A percentile compares a stretch with the other conserved stretches of the same genome.
Conservation (phyloP, 2,113 vertebrate genomes). For the Tetrax tetrax region DNA sequence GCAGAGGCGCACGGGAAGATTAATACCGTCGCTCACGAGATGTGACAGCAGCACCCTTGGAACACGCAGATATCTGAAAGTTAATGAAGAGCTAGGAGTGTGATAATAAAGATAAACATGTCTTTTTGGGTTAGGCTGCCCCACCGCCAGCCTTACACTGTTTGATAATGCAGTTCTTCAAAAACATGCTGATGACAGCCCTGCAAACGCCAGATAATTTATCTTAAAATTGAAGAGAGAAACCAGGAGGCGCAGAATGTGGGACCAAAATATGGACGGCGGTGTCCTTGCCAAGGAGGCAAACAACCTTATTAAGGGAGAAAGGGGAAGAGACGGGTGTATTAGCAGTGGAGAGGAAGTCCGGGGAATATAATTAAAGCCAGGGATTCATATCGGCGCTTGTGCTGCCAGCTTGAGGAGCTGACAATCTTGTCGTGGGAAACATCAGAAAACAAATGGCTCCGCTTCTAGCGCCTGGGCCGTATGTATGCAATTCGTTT, state of each 20-base stretch:
- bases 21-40: constrained; percentile 38
- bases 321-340: neutral
- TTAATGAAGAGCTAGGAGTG: constrained; percentile 60
- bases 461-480: neutral
- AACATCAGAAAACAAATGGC: neutral
- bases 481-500: neutral
- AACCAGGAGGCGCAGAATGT: neutral
- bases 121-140: constrained; percentile 19
- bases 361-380: neutral
- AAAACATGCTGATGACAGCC: constrained; percentile 17
- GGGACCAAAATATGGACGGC: neutral
- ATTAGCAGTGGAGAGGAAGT: neutral
- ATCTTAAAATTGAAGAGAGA: neutral
- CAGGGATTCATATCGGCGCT: neutral
- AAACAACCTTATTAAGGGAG: neutral
- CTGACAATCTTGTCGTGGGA: neutral
- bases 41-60: constrained; percentile 62
- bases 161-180: neutral
- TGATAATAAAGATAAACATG: constrained; percentile 61
- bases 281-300: constrained; percentile 18
- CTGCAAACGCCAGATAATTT: neutral
- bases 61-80: constrained; percentile 56
- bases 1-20: neutral
- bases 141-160: neutral
- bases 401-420: neutral